Conservation (phyloP, 2,888 invertebrate species). For the Erebia ligea region DNA sequence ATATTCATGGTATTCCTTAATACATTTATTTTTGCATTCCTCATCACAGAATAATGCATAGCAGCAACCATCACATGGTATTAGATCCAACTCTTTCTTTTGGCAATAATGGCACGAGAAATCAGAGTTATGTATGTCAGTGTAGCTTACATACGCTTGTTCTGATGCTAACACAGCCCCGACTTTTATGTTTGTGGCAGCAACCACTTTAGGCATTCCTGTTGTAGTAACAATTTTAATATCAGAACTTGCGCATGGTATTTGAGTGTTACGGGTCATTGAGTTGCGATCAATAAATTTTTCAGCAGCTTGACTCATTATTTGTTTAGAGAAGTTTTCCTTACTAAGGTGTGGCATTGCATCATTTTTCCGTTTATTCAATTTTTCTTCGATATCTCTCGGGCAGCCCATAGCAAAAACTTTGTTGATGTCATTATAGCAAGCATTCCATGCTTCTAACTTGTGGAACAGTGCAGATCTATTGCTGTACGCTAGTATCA, state of each 20-base stretch:
- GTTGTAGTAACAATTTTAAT: slow-evolving; percentile 32
- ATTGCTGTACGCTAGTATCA: slow-evolving; percentile 48
- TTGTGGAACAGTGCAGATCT: slow-evolving; percentile 47
- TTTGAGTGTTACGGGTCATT: slow-evolving; percentile 36
- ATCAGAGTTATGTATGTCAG: slow-evolving; percentile 18
- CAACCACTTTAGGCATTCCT: slow-evolving; percentile 44
- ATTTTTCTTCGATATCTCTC: slow-evolving; percentile 41
- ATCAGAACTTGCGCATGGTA: slow-evolving; percentile 45
- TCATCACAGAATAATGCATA: slow-evolving; percentile 46
- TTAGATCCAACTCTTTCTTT: slow-evolving; percentile 42
- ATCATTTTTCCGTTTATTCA: slow-evolving; percentile 40
- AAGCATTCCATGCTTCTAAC: slow-evolving; percentile 37
- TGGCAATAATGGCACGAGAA: slow-evolving; percentile 48
- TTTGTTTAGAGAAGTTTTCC: neutral
- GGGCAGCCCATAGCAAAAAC: slow-evolving; percentile 47
- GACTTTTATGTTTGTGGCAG: slow-evolving; percentile 45
- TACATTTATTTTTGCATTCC: slow-evolving; percentile 41
- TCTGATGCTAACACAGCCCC: slow-evolving; percentile 48
- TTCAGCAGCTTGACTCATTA: slow-evolving; percentile 7
- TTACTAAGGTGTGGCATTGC: slow-evolving; percentile 10
- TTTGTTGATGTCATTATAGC: slow-evolving; percentile 46
- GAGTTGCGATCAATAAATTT: slow-evolving; percentile 1
- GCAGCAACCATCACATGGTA: slow-evolving; percentile 47
- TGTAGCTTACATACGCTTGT: slow-evolving; percentile 42
- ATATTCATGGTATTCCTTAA: slow-evolving; percentile 43